A percentile compares a stretch with the other conserved stretches of the same genome.
Conservation (phyloP, 2,113 vertebrate species). For the Andinoacara biseriatus region DNA sequence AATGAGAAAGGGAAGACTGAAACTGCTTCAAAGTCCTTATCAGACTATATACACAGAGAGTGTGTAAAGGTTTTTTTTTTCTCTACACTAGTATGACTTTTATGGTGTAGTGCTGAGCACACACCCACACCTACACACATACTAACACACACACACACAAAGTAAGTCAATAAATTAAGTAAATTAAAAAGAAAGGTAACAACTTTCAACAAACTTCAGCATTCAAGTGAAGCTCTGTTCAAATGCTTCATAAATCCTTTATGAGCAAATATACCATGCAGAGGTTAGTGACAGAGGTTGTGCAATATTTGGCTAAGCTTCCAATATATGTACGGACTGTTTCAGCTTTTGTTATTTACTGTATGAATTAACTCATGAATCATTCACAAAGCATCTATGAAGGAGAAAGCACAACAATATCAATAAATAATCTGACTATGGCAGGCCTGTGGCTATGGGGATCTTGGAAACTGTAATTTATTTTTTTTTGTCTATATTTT, state of each 20-base stretch:
- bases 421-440: conserved; percentile 58
- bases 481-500: background rate
- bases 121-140: background rate
- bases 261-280: conserved; percentile 37
- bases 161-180: background rate
- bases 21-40: conserved; percentile 28
- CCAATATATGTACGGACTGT: conserved; percentile 10
- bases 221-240: conserved; percentile 16
- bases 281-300: conserved; percentile 29
- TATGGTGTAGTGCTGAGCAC: background rate
- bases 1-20: conserved; percentile 57
- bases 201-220: conserved; percentile 17
- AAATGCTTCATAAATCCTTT: conserved; percentile 49
- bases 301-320: conserved; percentile 45
- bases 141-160: background rate
- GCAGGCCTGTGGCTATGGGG: conserved; percentile 22
- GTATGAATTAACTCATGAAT: conserved; percentile 71
- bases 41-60: conserved; percentile 11
- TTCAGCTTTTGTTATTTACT: conserved; percentile 66
- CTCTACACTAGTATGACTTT: conserved; percentile 17
- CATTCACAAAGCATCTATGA: conserved; percentile 62
- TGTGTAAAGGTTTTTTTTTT: conserved; percentile 24
- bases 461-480: background rate
- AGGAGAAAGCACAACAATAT: conserved; percentile 37
- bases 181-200: background rate